Evolutionary conservation across 2,797 vertebrate genomes (phyloP), one percentile per base, ranked within the genome.

Genomic region (Esox masquinongy): DNA sequence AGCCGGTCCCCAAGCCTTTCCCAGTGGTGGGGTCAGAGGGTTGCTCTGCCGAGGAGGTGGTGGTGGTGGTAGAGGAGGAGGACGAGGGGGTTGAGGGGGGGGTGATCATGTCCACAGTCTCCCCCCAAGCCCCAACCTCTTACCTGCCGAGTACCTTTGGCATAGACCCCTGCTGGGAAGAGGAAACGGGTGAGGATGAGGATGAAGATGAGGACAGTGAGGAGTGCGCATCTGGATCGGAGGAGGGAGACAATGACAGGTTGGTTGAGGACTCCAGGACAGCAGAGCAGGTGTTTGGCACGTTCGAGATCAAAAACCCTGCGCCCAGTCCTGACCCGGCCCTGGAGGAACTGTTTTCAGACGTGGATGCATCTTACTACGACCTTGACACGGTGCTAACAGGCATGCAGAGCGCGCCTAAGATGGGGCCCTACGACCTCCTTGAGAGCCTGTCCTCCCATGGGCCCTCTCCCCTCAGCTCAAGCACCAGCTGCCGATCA

Each of bases 361-460:
- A 99, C 36, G 96, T 97, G 85, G 97, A 98, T 87, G 94, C 94
- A 26, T 96, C 98, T 74, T 98, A 97, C 84, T 98, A 97, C 3
- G 96, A 97, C 91, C 95, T 99, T 34, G 98, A 99, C 82, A 95
- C 96, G 1, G 94, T 99, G 92, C 94, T 99, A 80, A 98, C 97
- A 0, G 98, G 97, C 70, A 95, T 99, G 96, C 96, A 97, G 94
- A 92, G 90, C 73, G 86, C 93, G 59, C 91, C 95, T 2, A 96
- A 96, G 92, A 92, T 97, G 81, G 94, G 95, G 85, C 96, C 95
- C 6, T 96, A 97, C 36, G 96, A 97, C 36, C 92, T 96, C 83
- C 92, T 98, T 19, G 96, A 98, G 86, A 94, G 94, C 15, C 95
- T 99, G 78, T 93, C 95, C 36, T 90, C 97, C 36, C 91, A 94